These are phyloP conservation scores for Liasis olivaceus DNA, from an alignment of 2,797 vertebrate genomes.

Conservation along the genomic window DNA sequence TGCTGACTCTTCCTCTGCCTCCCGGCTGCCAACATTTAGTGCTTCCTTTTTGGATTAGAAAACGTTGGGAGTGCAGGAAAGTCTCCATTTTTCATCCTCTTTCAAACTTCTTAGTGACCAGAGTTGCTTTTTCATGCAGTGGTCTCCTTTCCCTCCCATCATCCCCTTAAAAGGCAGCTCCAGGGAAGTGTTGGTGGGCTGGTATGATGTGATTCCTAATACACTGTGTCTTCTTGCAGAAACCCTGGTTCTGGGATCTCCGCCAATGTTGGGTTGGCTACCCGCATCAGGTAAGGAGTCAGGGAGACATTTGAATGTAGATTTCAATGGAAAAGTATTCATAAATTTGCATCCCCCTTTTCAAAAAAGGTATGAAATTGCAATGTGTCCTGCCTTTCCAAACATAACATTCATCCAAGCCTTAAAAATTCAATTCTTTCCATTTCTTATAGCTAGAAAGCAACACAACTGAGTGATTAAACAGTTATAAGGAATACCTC, in stretches of 20 bases:
- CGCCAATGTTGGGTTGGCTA: conserved; percentile 87
- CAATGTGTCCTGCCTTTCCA: too few relatives aligned
- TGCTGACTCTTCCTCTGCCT: not conserved
- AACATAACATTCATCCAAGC: too few relatives aligned
- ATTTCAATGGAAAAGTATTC: too few relatives aligned
- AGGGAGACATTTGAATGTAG: not conserved
- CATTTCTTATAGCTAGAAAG: too few relatives aligned
- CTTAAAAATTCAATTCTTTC: too few relatives aligned
- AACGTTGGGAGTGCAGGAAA: not conserved
- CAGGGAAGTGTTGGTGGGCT: not conserved
- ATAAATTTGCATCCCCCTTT: too few relatives aligned
- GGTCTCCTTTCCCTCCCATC: not conserved
- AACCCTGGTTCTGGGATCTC: conserved; percentile 89
- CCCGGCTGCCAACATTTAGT: too few relatives aligned
- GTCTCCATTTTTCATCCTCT: not conserved
- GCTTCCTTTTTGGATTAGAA: not conserved
- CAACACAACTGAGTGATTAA: too few relatives aligned
- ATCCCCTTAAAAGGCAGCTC: not conserved
- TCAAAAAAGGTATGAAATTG: too few relatives aligned
- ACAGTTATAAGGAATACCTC: too few relatives aligned
- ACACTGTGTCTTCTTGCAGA: conserved; percentile 72
- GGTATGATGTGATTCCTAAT: not conserved
- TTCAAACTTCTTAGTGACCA: not conserved
- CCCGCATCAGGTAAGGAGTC: conserved; percentile 85
- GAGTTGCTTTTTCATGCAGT: not conserved